These are phyloP conservation scores for Isichthys henryi DNA, from an alignment of 2,113 vertebrate species.

Conservation along the genomic window DNA sequence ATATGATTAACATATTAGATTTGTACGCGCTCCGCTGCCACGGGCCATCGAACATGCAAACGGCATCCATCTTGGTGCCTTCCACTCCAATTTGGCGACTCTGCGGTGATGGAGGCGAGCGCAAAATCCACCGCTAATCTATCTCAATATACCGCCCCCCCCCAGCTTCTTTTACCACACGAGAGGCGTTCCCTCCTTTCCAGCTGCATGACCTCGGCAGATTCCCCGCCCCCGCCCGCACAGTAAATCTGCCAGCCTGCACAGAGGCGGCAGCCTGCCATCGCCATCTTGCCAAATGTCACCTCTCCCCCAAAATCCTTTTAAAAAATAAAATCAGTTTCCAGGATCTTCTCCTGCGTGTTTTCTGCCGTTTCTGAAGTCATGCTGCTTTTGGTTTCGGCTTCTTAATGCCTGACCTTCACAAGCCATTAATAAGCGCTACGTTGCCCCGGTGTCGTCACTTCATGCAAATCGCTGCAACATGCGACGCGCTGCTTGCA, in stretches of 20 bases:
- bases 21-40: neutral
- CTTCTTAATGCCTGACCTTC: neutral
- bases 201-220: slow-evolving; percentile 36
- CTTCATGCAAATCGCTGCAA: neutral
- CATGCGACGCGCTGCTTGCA: neutral
- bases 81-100: slow-evolving; percentile 13
- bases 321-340: neutral
- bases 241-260: slow-evolving; percentile 25
- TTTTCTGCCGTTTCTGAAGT: neutral
- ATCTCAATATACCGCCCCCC: slow-evolving; percentile 17
- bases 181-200: slow-evolving; percentile 7
- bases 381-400: neutral
- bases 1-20: slow-evolving; percentile 23
- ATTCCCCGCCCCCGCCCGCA: slow-evolving; percentile 22
- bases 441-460: neutral
- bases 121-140: slow-evolving; percentile 10
- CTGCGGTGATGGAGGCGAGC: slow-evolving; percentile 1
- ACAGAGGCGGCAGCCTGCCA: neutral
- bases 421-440: neutral
- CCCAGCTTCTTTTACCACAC: slow-evolving; percentile 14
- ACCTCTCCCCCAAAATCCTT: neutral
- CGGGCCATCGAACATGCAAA: neutral
- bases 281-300: neutral
- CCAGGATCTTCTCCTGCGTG: neutral
- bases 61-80: slow-evolving; percentile 21